Conservation (phyloP, 2,888 invertebrate genomes). For the Lycophotia porphyrea region DNA sequence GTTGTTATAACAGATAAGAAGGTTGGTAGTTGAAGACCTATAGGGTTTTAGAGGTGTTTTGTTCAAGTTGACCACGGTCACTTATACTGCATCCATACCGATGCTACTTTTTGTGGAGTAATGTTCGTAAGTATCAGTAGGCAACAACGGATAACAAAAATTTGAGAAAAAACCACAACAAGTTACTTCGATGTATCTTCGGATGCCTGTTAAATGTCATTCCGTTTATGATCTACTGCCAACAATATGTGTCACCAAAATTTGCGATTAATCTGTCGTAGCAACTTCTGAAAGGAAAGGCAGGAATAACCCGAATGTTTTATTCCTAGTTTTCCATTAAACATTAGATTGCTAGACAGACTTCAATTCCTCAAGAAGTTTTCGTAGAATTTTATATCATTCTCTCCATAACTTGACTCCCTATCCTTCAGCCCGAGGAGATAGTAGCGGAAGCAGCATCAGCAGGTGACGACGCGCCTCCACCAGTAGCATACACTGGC, state of each 20-base stretch:
- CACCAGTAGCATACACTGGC: slow-evolving; percentile 96
- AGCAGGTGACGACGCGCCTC: slow-evolving; percentile 91
- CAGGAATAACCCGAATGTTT: background rate
- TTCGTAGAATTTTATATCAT: background rate
- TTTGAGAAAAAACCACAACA: too few relatives aligned
- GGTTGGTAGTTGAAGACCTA: slow-evolving; percentile 68
- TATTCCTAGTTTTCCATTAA: background rate
- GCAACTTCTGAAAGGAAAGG: background rate
- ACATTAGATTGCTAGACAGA: background rate
- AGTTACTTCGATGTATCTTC: too few relatives aligned
- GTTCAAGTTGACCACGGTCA: background rate
- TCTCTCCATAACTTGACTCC: background rate
- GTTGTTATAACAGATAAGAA: slow-evolving; percentile 88
- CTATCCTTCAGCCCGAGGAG: slow-evolving; percentile 82
- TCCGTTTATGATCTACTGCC: too few relatives aligned
- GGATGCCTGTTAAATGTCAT: background rate
- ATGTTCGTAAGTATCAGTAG: background rate
- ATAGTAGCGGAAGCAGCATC: slow-evolving; percentile 91
- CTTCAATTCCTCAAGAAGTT: background rate
- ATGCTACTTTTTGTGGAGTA: background rate
- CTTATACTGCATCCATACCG: background rate
- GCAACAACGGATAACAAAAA: background rate
- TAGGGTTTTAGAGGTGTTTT: background rate
- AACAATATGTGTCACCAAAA: background rate
- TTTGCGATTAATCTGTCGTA: too few relatives aligned